Evolutionary conservation across 2,888 invertebrate genomes (phyloP).

Genomic region (Poecilus cupreus): DNA sequence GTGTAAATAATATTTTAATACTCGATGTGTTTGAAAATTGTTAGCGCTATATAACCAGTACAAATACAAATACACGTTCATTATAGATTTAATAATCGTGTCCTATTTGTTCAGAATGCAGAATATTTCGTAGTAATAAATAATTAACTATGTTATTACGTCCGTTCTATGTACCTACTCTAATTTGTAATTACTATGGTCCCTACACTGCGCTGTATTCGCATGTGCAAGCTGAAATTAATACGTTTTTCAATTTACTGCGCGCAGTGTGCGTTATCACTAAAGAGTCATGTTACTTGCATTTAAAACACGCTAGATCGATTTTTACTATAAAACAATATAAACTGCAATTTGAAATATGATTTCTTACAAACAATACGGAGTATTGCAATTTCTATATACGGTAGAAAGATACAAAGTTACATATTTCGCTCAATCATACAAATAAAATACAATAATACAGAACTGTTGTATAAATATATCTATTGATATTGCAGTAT

Average conservation of each 20-base stretch:
- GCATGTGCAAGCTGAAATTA: not conserved
- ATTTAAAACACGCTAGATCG: not conserved
- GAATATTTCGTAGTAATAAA: slow-evolving; percentile 19
- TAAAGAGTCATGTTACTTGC: not conserved
- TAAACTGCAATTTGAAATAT: no score
- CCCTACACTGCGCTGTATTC: not conserved
- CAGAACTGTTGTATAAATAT: no score
- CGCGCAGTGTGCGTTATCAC: not conserved
- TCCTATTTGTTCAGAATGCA: slow-evolving; percentile 19
- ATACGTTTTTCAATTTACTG: slow-evolving; percentile 7
- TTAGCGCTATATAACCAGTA: not conserved
- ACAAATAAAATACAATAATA: no score
- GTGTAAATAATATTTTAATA: not conserved
- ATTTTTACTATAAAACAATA: no score
- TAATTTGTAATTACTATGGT: not conserved
- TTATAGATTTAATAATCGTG: slow-evolving; percentile 12
- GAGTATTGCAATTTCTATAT: no score
- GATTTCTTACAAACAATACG: no score
- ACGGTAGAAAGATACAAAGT: no score
- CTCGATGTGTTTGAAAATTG: not conserved
- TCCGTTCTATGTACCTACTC: not conserved
- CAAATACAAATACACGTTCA: not conserved
- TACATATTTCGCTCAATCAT: no score
- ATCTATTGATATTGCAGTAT: no score
- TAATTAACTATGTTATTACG: not conserved